These are phyloP conservation scores for Sebastes trivittatus DNA, from an alignment of 2,797 vertebrate genomes.

Conservation along the genomic window DNA sequence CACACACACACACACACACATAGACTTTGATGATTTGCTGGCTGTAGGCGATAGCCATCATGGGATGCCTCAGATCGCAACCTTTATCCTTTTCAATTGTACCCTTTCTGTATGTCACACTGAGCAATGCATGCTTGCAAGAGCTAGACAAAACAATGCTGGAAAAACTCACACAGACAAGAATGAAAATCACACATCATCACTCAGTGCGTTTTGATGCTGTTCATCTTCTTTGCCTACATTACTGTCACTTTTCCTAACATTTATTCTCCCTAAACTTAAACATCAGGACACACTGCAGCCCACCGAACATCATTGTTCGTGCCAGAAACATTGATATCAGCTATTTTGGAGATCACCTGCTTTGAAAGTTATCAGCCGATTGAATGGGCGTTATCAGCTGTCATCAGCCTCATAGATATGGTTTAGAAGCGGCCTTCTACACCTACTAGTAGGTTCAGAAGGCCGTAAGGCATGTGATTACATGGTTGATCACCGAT, in stretches of 20 bases:
- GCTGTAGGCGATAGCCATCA: background rate
- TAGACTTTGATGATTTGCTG: conserved; percentile 24
- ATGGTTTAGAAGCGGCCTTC: background rate
- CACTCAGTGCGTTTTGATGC: background rate
- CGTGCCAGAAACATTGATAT: background rate
- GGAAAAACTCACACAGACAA: background rate
- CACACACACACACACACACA: conserved; percentile 15
- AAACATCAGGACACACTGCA: background rate
- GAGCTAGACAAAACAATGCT: background rate
- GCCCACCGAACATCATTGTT: background rate
- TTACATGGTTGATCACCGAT: background rate
- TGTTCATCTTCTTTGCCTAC: background rate
- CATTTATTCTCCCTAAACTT: background rate
- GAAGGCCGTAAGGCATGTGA: background rate
- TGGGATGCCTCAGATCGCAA: background rate
- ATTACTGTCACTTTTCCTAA: background rate
- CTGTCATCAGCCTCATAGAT: background rate
- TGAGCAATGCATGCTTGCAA: background rate
- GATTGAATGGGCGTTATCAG: background rate
- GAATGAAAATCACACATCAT: background rate
- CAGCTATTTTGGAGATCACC: background rate
- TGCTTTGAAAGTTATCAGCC: background rate
- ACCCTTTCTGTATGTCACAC: background rate
- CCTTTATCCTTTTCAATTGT: conserved; percentile 7
- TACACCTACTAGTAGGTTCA: background rate